Evolutionary conservation across 1,140 invertebrate species (phyloP), one percentile per base, ranked within the genome.

Genomic region (Psilanteris sp.): DNA sequence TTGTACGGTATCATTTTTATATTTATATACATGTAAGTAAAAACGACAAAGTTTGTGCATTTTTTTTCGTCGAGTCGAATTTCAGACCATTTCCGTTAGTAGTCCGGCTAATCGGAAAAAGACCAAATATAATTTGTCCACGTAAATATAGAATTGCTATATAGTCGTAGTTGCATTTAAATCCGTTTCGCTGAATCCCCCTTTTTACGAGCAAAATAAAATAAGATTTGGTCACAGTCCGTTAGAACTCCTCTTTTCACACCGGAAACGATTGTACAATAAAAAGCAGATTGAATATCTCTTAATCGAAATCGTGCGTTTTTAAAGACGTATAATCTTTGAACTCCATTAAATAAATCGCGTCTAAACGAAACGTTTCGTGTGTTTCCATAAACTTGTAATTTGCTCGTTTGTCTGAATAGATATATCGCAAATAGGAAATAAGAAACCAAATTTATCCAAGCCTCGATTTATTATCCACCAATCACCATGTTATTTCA

Each of bases 401-500:
- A 55, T 39, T 37, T 37, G 16, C 48, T 27, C 31, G 11, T 37
- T 37, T 29, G 13, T 8, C 48, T 11, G 9, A 2, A 18, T 27
- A 37, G 18, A 29, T 32, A 43, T 32, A 43, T 39, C 39, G 2
- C 4, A 20, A 39, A 7, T 20, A 16, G 11, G 8, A 13, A 52
- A 36, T n/a, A n/a, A n/a, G n/a, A n/a, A n/a, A n/a, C n/a, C n/a
- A n/a, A n/a, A n/a, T n/a, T n/a, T n/a, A n/a, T n/a, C n/a, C n/a
- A n/a, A n/a, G n/a, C n/a, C n/a, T n/a, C n/a, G n/a, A n/a, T n/a
- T n/a, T n/a, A n/a, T n/a, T n/a, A n/a, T n/a, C n/a, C n/a, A n/a
- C n/a, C n/a, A n/a, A n/a, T n/a, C n/a, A 26, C 18, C 10, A 39
- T 22, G 26, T 54, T 27, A 54, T 54, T 54, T 15, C 36, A 43